These are phyloP conservation scores for Cataglyphis rosenhaueri DNA, from an alignment of 2,888 invertebrate genomes.

Conservation along the genomic window DNA sequence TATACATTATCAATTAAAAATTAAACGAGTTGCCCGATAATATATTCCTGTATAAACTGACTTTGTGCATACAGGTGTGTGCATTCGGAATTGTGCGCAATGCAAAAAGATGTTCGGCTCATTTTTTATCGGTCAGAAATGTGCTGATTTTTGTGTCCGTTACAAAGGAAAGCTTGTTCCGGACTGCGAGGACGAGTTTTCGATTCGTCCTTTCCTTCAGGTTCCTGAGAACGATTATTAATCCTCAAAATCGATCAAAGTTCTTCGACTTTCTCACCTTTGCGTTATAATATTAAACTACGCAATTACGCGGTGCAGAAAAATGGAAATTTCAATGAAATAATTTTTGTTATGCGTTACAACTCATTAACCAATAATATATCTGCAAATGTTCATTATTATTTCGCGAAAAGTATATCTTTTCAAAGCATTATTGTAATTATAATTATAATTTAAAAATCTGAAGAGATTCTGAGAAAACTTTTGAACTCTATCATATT, in stretches of 20 bases:
- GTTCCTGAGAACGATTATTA: conserved; percentile 82
- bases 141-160: conserved; percentile 94
- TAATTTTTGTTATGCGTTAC: conserved; percentile 3
- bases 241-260: not conserved
- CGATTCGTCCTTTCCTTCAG: conserved; percentile 92
- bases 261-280: not conserved
- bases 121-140: conserved; percentile 94
- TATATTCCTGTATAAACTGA: conserved; percentile 3
- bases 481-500: not conserved
- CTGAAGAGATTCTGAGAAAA: not conserved
- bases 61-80: conserved; percentile 87
- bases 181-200: conserved; percentile 93
- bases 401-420: not conserved
- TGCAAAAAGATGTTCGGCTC: conserved; percentile 95
- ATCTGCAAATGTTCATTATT: conserved; percentile 5
- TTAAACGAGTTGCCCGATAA: not conserved
- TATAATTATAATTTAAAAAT: not conserved
- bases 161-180: conserved; percentile 94
- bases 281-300: not conserved
- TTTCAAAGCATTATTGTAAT: not conserved
- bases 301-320: not conserved
- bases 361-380: not conserved
- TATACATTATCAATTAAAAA: not conserved
- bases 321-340: conserved; percentile 5
- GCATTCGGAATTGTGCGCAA: conserved; percentile 95